Base-by-base conservation (phyloP, 2,113 vertebrate genomes). In the Tetrax tetrax region DNA sequence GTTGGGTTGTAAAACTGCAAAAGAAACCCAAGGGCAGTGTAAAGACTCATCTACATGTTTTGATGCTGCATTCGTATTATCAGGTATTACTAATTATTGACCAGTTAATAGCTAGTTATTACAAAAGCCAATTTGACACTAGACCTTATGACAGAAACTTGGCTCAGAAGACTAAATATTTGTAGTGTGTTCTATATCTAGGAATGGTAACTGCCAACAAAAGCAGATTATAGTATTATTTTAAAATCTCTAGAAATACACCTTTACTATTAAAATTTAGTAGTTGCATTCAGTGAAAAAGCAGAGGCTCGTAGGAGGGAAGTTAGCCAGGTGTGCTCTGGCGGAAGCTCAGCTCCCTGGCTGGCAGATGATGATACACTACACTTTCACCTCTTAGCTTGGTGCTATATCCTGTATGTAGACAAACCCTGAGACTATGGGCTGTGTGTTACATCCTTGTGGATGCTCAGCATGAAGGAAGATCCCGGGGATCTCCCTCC, bases 401-500 rank as follows among this genome's bases (percentile, higher is more conserved):
- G 47, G 11, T 78, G 17, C 28, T 56, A 1, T 7, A 31, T 22
- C 20, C 37, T n/a, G 3, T 33, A 12, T 5, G 4, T 13, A 68
- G 65, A n/a, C 71, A 48, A 41, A 6, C 24, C 13, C 19, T 43
- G 35, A 60, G 35, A 43, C 29, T 41, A 6, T 9, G 2, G 4
- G 24, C 8, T 48, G 1, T 1, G 0, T 38, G 5, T 68, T 75
- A 17, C 3, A 19, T 18, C 41, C 61, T 12, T 41, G 51, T 27
- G 35, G 51, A 21, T 33, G 21, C 43, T 57, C 19, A n/a, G 38
- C 29, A 5, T 4, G 31, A 57, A 41, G 57, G 28, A 43, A 12
- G 5, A 6, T 38, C 29, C 61, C 0, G 1, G 56, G 35, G 16
- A 5, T 35, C 29, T 70, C 22, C 16, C 18, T 3, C 13, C 0